Evolutionary conservation across 2,888 invertebrate species (phyloP).

Genomic region (Amphipoea lucens): DNA sequence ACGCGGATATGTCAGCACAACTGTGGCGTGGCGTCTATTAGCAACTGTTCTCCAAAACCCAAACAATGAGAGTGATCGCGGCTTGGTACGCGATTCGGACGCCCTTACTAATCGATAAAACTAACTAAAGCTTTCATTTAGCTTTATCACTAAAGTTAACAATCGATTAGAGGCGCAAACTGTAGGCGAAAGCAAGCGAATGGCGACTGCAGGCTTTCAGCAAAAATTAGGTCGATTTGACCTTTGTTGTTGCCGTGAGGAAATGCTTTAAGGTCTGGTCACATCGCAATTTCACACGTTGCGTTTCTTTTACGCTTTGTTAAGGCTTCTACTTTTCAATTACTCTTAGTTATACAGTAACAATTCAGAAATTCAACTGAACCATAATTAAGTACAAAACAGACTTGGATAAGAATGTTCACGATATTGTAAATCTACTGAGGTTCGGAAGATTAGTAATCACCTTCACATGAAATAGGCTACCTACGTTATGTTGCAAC

Average conservation of each 20-base stretch:
- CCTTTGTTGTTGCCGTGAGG: conserved; percentile 63
- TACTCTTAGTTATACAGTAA: background rate
- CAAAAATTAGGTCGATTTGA: conserved; percentile 67
- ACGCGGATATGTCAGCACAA: conserved; percentile 79
- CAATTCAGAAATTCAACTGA: background rate
- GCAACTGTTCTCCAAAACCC: conserved; percentile 85
- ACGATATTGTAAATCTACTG: conserved; percentile 4
- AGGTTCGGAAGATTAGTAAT: conserved; percentile 1
- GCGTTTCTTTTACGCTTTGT: conserved; percentile 19
- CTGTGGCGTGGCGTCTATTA: conserved; percentile 83
- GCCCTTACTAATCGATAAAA: conserved; percentile 83
- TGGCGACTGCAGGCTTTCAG: conserved; percentile 70
- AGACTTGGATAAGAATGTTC: background rate
- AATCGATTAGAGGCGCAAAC: conserved; percentile 70
- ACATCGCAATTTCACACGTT: conserved; percentile 39
- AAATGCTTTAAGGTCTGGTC: conserved; percentile 62
- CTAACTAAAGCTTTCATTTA: conserved; percentile 76
- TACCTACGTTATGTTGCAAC: conserved; percentile 25
- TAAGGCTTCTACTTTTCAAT: background rate
- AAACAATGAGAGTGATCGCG: conserved; percentile 89
- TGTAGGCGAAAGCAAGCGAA: conserved; percentile 71
- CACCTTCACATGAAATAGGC: conserved; percentile 33
- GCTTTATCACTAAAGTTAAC: conserved; percentile 75
- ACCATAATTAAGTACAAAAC: background rate
- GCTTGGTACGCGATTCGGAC: conserved; percentile 85